Base-by-base conservation (phyloP, 2,113 vertebrate genomes). In the Chlorodrepanis virens region DNA sequence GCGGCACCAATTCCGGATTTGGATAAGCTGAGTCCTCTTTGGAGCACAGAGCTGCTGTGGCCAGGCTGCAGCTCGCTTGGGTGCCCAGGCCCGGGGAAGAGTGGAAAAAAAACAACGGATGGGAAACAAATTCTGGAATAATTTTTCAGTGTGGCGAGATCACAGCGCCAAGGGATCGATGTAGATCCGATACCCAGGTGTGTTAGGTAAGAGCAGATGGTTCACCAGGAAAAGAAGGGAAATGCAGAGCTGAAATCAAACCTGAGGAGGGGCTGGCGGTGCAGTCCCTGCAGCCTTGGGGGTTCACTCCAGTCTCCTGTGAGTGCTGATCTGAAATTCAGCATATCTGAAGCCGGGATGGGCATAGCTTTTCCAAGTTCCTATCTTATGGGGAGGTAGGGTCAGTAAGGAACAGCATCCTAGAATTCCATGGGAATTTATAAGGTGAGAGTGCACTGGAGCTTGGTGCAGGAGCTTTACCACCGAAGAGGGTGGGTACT, bases 401-500 rank as follows among this genome's bases (percentile, higher is more conserved):
- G 37, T 28, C 5, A 1, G 2, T 44, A 22, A 79, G 37, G 47
- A 82, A 6, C 37, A 25, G 45, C 50, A 15, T 61, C 54, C 37
- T 33, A 50, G 47, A 76, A 79, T 49, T 49, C 56, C 22, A 1
- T 0, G 1, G 27, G 37, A 21, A 33, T 50, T 29, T 6, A 0
- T 33, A 20, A 79, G 22, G 61, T 2, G 1, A 29, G 33, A 78
- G 25, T 1, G 5, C 42, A 1, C 44, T 45, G 76, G 45, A 56
- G 56, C 6, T 19, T 1, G 6, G 37, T 63, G 56, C 24, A 3
- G 72, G 77, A 54, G 37, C 56, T 45, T 47, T 27, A 5, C 11
- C 12, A 4, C 18, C 0, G 0, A 13, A 31, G 22, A 33, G n/a
- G 42, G 16, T 37, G 85, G 61, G 37, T 6, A 4, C 33, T 6